phyloP scores from a whole-genome alignment of 2,797 vertebrate genomes.

The Enteromius treurensis region DNA sequence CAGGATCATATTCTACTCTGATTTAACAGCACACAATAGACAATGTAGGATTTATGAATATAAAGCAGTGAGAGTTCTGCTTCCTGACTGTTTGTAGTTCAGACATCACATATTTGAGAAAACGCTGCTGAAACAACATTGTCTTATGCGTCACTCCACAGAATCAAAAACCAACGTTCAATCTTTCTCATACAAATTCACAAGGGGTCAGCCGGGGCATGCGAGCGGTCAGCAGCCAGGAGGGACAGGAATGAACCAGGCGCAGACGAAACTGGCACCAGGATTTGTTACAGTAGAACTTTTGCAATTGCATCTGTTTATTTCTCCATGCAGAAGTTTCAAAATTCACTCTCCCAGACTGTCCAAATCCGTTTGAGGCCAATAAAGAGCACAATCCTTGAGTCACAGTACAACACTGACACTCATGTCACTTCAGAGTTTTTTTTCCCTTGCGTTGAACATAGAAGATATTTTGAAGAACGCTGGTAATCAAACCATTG shows the following conservation, averaged over 20 bases:
- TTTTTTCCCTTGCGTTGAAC: too few species aligned
- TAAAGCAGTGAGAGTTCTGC: not conserved
- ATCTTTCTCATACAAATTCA: slow-evolving; percentile 5
- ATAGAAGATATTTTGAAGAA: too few species aligned
- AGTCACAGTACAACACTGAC: not conserved
- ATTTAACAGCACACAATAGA: too few species aligned
- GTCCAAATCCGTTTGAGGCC: not conserved
- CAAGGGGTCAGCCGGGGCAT: not conserved
- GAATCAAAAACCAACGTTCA: not conserved
- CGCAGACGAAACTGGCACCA: slow-evolving; percentile 62
- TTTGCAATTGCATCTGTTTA: slow-evolving; percentile 15
- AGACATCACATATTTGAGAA: slow-evolving; percentile 10
- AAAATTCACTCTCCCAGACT: not conserved
- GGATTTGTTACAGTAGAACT: slow-evolving; percentile 30
- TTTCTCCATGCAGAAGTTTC: not conserved
- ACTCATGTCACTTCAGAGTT: too few species aligned
- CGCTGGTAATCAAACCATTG: too few species aligned
- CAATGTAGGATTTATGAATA: too few species aligned
- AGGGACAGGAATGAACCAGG: slow-evolving; percentile 66
- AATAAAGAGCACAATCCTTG: not conserved
- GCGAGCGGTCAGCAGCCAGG: slow-evolving; percentile 37
- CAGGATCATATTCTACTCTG: not conserved
- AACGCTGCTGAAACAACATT: slow-evolving; percentile 3
- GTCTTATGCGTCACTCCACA: not conserved
- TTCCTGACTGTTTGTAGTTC: not conserved